Conservation (phyloP, 2,113 vertebrate genomes). For the Pseudorhombus dupliciocellatus region DNA sequence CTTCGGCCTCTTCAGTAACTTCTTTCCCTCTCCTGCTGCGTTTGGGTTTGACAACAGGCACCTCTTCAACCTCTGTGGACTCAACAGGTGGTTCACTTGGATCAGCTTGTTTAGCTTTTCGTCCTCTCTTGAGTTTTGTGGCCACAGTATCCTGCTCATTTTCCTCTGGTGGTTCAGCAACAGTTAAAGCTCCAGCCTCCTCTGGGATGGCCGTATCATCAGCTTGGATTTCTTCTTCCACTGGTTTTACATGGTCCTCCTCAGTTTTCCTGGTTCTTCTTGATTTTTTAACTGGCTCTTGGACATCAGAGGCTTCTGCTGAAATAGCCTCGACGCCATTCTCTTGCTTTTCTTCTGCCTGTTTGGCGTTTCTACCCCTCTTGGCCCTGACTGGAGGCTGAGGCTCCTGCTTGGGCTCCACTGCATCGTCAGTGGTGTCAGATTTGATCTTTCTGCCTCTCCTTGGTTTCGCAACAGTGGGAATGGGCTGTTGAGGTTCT, state of each 20-base stretch:
- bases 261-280: slow-evolving; percentile 50
- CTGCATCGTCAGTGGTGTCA: slow-evolving; percentile 8
- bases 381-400: slow-evolving; percentile 43
- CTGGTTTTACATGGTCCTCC: slow-evolving; percentile 17
- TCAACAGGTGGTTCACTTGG: slow-evolving; percentile 4
- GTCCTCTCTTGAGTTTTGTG: slow-evolving; percentile 49
- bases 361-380: slow-evolving; percentile 52
- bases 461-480: slow-evolving; percentile 29
- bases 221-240: slow-evolving; percentile 8
- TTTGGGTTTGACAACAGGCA: slow-evolving; percentile 41
- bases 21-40: slow-evolving; percentile 34
- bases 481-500: slow-evolving; percentile 3
- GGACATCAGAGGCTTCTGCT: background rate
- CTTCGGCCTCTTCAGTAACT: background rate
- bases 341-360: slow-evolving; percentile 24
- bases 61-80: slow-evolving; percentile 29
- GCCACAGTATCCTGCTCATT: background rate
- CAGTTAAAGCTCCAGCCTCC: slow-evolving; percentile 7
- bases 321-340: background rate
- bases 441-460: slow-evolving; percentile 53
- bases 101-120: slow-evolving; percentile 30
- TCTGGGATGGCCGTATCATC: slow-evolving; percentile 5
- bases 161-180: slow-evolving; percentile 4
- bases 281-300: slow-evolving; percentile 33
- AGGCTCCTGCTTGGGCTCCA: slow-evolving; percentile 25